Base-by-base conservation (phyloP, 2,888 invertebrate species). In the Pecten maximus region DNA sequence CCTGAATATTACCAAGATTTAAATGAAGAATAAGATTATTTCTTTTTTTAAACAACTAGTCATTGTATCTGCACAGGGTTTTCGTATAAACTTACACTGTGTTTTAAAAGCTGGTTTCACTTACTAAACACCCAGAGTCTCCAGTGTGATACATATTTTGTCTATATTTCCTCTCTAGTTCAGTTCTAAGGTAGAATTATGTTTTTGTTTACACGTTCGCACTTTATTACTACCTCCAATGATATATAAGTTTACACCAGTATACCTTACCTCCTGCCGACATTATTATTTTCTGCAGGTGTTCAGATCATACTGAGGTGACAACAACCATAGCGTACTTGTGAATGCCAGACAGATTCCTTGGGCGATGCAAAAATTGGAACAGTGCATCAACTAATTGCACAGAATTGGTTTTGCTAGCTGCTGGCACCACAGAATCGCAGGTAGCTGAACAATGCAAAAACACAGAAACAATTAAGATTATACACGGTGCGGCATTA, bases 281-380 rank as follows among this genome's bases (percentile, higher is more conserved):
- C 60, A 28, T 8, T 28, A 8, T 74, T n/a, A 74, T 74, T 4
- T 28, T n/a, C n/a, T 74, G 60, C 60, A 74, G 60, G 60, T 74
- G 60, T 28, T 74, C 60, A 28, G 28, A 15, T n/a, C 60, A 74
- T 6, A 74, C n/a, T n/a, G 12, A 44, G 12, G 28, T 28, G 60
- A 74, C 60, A 28, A 23, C 6, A 74, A 74, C 12, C 6, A 28
- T 28, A 2, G 28, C n/a, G 60, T 74, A 74, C 60, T 74, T 74
- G 60, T 74, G 60, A 74, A 74, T 74, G n/a, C 60, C 60, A 74
- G 28, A 74, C 60, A 28, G 28, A 74, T 74, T n/a, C 60, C 60
- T 74, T 23, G 2, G n/a, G 60, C 6, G 60, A 74, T 28, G 60
- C 16, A 2, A 6, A 23, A 28, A 74, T n/a, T 74, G 60, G 60